phyloP scores from a whole-genome alignment of 2,888 invertebrate genomes.

The Diplolepis rosae region DNA sequence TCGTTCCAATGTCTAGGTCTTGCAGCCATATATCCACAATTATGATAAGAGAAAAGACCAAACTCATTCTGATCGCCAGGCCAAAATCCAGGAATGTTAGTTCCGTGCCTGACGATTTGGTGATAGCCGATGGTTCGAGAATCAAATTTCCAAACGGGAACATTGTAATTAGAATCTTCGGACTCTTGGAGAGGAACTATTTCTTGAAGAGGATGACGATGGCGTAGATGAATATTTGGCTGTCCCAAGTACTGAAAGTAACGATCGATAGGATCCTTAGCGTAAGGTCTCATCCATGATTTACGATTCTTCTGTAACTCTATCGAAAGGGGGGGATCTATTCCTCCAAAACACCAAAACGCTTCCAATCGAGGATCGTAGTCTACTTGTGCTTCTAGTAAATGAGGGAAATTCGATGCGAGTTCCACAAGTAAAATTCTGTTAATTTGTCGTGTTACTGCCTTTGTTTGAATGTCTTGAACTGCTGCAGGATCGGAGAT shows the following conservation, averaged over 20 bases:
- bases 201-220: conserved; percentile 80
- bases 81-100: conserved; percentile 90
- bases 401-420: conserved; percentile 77
- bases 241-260: conserved; percentile 82
- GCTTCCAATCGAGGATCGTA: conserved; percentile 87
- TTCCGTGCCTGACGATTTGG: conserved; percentile 78
- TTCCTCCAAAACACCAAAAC: conserved; percentile 89
- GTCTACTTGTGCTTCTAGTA: conserved; percentile 81
- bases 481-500: conserved; percentile 51
- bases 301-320: conserved; percentile 33
- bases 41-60: conserved; percentile 85
- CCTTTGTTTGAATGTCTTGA: conserved; percentile 75
- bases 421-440: conserved; percentile 80
- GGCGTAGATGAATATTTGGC: conserved; percentile 83
- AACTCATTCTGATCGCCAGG: conserved; percentile 86
- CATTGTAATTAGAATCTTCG: conserved; percentile 76
- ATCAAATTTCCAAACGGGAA: conserved; percentile 78
- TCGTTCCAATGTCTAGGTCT: conserved; percentile 75
- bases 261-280: conserved; percentile 78
- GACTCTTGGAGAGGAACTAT: conserved; percentile 78
- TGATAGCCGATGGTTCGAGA: conserved; percentile 79
- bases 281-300: conserved; percentile 72
- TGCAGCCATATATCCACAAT: conserved; percentile 77
- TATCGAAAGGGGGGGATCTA: conserved; percentile 75
- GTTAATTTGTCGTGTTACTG: conserved; percentile 81